These are phyloP conservation scores for Gonatopus flavifemur DNA, from an alignment of 1,140 invertebrate species.

Conservation along the genomic window DNA sequence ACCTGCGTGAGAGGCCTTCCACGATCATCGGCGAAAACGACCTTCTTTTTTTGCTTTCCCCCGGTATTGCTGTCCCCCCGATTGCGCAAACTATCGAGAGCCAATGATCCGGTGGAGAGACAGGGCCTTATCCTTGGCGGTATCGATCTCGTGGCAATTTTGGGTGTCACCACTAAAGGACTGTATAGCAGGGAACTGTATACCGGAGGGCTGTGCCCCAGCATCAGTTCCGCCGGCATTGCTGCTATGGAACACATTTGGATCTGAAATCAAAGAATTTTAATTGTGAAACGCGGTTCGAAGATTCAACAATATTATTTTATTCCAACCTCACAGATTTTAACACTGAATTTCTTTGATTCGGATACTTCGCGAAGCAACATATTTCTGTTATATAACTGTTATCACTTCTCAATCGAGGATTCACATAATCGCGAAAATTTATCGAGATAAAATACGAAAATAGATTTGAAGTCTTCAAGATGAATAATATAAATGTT, in stretches of 20 bases:
- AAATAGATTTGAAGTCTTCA: too few relatives aligned
- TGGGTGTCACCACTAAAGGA: conserved; percentile 46
- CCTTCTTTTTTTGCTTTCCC: conserved; percentile 73
- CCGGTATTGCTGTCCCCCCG: conserved; percentile 31
- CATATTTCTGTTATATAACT: too few relatives aligned
- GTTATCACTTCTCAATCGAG: too few relatives aligned
- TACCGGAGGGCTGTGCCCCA: conserved; percentile 51
- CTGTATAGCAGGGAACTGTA: conserved; percentile 46
- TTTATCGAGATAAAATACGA: too few relatives aligned
- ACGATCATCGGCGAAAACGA: conserved; percentile 92
- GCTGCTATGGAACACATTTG: conserved; percentile 59
- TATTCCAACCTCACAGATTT: too few relatives aligned
- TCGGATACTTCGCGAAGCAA: too few relatives aligned
- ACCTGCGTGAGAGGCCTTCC: conserved; percentile 83
- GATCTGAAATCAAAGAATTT: conserved; percentile 35
- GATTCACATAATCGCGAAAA: too few relatives aligned
- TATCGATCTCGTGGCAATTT: conserved; percentile 44
- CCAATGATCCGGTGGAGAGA: conserved; percentile 39
- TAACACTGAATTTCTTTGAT: too few relatives aligned
- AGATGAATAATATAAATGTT: too few relatives aligned
- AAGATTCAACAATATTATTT: too few relatives aligned
- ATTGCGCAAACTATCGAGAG: conserved; percentile 38
- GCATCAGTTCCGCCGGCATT: conserved; percentile 51
- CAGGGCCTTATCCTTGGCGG: conserved; percentile 49
- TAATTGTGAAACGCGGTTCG: too few relatives aligned